These are phyloP conservation scores for Philonicus albiceps DNA, from an alignment of 2,888 invertebrate species.

Conservation along the genomic window DNA sequence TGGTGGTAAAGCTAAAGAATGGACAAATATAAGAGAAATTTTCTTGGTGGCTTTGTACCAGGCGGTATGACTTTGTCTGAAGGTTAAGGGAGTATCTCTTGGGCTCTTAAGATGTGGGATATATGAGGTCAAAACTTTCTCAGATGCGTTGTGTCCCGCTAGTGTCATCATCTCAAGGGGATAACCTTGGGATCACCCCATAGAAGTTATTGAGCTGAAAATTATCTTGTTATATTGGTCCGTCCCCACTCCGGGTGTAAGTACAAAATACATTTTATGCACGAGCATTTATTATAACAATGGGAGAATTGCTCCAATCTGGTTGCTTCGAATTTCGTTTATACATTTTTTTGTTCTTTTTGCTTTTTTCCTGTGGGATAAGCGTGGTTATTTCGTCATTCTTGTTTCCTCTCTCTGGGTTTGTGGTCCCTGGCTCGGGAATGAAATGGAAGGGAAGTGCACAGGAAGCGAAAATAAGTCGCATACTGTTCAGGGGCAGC, in stretches of 20 bases:
- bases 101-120: neutral
- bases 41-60: neutral
- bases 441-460: neutral
- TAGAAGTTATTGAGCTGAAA: neutral
- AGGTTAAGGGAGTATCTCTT: neutral
- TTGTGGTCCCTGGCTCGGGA: neutral
- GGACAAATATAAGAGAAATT: neutral
- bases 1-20: neutral
- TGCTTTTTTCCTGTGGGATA: neutral
- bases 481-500: neutral
- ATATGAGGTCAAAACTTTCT: neutral
- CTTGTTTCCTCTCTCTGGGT: neutral
- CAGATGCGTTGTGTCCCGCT: neutral
- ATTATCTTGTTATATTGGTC: neutral
- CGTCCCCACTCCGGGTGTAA: neutral
- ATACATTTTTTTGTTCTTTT: too few relatives aligned
- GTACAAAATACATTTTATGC: neutral
- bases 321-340: neutral
- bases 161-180: neutral
- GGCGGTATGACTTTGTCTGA: neutral
- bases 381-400: neutral
- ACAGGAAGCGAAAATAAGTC: neutral
- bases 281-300: neutral
- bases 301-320: neutral
- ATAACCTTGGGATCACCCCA: neutral